Percentiles rank a stretch among this genome's conserved stretches.
These are phyloP conservation scores for Calephelis virginiensis DNA, from an alignment of 1,140 invertebrate species.

Conservation along the genomic window DNA sequence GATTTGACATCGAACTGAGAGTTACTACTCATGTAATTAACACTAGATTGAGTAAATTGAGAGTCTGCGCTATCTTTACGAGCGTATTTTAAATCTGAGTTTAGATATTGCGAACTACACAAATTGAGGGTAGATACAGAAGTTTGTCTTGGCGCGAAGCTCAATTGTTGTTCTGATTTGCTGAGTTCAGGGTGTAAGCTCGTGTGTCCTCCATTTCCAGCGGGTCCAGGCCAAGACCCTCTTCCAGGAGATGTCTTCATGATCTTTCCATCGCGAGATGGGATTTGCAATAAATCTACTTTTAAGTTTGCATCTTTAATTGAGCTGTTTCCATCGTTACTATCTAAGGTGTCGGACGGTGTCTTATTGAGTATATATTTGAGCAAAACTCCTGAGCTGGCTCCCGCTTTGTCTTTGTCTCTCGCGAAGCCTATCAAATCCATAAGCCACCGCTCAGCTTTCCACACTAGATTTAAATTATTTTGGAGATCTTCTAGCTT, in stretches of 20 bases:
- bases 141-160: slow-evolving; percentile 72
- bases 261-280: slow-evolving; percentile 85
- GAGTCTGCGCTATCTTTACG: slow-evolving; percentile 83
- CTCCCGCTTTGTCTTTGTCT: slow-evolving; percentile 82
- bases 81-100: slow-evolving; percentile 71
- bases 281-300: slow-evolving; percentile 82
- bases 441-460: slow-evolving; percentile 95
- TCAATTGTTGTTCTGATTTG: slow-evolving; percentile 90
- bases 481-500: slow-evolving; percentile 90
- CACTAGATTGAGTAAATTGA: slow-evolving; percentile 71
- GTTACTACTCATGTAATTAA: slow-evolving; percentile 72
- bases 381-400: slow-evolving; percentile 66
- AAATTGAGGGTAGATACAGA: slow-evolving; percentile 72
- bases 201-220: slow-evolving; percentile 77
- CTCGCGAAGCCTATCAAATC: slow-evolving; percentile 95
- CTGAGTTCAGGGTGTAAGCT: slow-evolving; percentile 86
- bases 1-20: slow-evolving; percentile 69
- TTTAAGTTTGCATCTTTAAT: slow-evolving; percentile 62
- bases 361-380: slow-evolving; percentile 74
- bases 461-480: slow-evolving; percentile 92
- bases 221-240: slow-evolving; percentile 90
- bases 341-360: slow-evolving; percentile 46
- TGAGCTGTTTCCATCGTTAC: slow-evolving; percentile 33
- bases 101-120: slow-evolving; percentile 77
- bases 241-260: slow-evolving; percentile 87